A percentile compares a stretch with the other conserved stretches of the same genome.
Evolutionary conservation across 1,140 invertebrate species (phyloP).

Genomic region (Saxidomus purpurata): DNA sequence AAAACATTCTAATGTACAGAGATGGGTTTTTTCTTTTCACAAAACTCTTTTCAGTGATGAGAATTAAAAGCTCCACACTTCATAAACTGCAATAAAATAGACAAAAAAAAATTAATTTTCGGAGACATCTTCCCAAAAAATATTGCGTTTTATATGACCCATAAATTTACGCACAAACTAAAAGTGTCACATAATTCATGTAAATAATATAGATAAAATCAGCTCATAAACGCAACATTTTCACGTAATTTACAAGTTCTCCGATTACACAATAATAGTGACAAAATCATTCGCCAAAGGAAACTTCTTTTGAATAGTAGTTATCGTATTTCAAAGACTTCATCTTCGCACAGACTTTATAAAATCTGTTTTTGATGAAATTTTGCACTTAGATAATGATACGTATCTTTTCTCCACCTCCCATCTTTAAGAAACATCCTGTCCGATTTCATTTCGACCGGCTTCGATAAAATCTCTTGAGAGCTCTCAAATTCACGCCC

Average conservation of each 20-base stretch:
- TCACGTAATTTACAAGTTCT: slow-evolving; percentile 43
- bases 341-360: neutral
- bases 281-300: slow-evolving; percentile 20
- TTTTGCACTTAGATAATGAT: neutral
- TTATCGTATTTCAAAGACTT: slow-evolving; percentile 30
- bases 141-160: neutral
- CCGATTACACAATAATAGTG: slow-evolving; percentile 30
- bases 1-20: too few relatives aligned
- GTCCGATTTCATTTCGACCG: neutral
- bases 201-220: slow-evolving; percentile 21
- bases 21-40: too few relatives aligned
- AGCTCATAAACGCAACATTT: slow-evolving; percentile 38
- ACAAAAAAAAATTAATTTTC: neutral
- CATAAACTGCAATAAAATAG: neutral
- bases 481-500: neutral
- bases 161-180: slow-evolving; percentile 7
- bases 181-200: slow-evolving; percentile 15
- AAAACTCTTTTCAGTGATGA: neutral
- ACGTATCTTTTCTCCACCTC: neutral
- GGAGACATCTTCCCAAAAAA: neutral
- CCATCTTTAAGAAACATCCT: neutral
- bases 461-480: neutral
- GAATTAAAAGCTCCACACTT: neutral
- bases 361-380: slow-evolving; percentile 23
- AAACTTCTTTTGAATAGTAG: neutral